phyloP scores from a whole-genome alignment of 1,140 invertebrate genomes.

The Mactra quadrangularis region DNA sequence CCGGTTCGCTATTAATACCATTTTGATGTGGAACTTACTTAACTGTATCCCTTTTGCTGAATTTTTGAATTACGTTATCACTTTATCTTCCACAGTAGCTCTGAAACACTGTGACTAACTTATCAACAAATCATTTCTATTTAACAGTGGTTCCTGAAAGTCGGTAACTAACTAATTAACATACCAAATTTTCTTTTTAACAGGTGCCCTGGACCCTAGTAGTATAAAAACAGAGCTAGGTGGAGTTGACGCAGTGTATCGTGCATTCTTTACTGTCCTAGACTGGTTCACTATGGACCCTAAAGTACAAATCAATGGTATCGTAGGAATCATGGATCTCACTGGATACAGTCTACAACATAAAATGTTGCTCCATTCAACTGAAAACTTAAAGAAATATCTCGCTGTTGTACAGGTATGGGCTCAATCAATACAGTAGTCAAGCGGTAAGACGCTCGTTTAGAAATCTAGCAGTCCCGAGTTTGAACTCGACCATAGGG shows the following conservation, averaged over 20 bases:
- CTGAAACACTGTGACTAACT: too few species aligned
- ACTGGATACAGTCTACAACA: conserved; percentile 23
- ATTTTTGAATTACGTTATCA: too few species aligned
- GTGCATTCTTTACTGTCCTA: conserved; percentile 89
- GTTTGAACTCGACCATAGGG: too few species aligned
- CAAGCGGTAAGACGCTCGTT: too few species aligned
- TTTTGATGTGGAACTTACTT: too few species aligned
- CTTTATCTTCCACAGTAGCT: too few species aligned
- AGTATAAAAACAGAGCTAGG: conserved; percentile 82
- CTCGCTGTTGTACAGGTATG: conserved; percentile 5
- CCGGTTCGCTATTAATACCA: too few species aligned
- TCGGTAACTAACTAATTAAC: neutral
- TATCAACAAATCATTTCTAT: neutral
- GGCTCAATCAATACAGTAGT: neutral
- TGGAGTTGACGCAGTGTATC: conserved; percentile 87
- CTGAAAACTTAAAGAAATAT: conserved; percentile 22
- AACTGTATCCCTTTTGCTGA: too few species aligned
- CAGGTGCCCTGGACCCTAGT: neutral
- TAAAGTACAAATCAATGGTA: conserved; percentile 17
- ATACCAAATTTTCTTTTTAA: neutral
- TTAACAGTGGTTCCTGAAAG: neutral
- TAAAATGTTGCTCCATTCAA: neutral
- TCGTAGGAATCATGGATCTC: conserved; percentile 10
- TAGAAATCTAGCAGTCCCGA: too few species aligned
- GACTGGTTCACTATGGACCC: conserved; percentile 92